Evolutionary conservation across 1,140 invertebrate genomes (phyloP), one percentile per base, ranked within the genome.

Genomic region (Eurytemora carolleeae): DNA sequence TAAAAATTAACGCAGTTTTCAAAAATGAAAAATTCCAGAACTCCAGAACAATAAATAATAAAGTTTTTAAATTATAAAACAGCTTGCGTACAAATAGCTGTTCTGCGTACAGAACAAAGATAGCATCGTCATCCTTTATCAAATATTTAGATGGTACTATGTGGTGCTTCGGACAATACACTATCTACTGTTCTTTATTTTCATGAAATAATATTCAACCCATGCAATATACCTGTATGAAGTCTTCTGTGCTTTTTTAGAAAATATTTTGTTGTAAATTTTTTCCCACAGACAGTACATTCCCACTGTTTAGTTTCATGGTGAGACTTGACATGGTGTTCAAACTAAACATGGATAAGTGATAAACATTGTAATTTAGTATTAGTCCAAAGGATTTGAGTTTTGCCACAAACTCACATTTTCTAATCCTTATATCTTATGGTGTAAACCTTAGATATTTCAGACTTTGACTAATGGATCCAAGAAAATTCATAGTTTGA

Each of bases 201-300:
- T 55, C 19, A 55, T 19, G 18, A 53, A 18, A 0, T 56, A 3
- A 1, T 22, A n/a, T 20, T 56, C 24, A 22, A 56, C n/a, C n/a
- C n/a, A n/a, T n/a, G n/a, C n/a, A n/a, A n/a, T 65, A 65, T 67
- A 76, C 73, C 75, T 69, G 75, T 75, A 66, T 90, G 86, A 60
- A 90, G 73, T 66, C 86, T 76, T 71, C 86, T 86, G 69, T 90
- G 86, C 72, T 90, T 90, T 72, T 87, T 87, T 44, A 88, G 71
- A 69, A 88, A 90, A 73, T 90, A 88, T 71, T 88, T 89, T 3
- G 86, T 89, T 1, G 86, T 88, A 69, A 88, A 89, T 71, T 79
- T 78, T 76, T 89, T 89, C 52, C 77, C 76, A 70, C 86, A 89
- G 20, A 86, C 79, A 67, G 87, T 84, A 69, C 86, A 89, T 68